Evolutionary conservation across 2,888 invertebrate species (phyloP), one percentile per base, ranked within the genome.

Genomic region (Sinhomidia bicolor): DNA sequence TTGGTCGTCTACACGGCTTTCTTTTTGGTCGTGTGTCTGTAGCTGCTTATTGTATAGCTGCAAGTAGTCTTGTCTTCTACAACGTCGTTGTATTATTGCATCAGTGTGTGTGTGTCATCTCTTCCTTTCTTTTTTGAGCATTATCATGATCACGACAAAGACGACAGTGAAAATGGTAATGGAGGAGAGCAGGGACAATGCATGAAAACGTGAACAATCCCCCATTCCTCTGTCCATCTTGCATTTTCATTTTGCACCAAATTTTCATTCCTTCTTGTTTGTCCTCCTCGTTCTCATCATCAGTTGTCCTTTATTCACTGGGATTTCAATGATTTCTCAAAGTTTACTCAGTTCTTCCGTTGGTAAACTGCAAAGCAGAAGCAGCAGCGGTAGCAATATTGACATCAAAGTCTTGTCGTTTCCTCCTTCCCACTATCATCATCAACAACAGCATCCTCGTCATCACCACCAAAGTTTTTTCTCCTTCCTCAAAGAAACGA

Each of bases 291-390:
- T 71, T 41, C 68, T 41, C 68, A 76, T 76, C 51, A 76, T 76
- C 76, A 76, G 76, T 54, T 54, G 76, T 76, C 76, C 44, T 71
- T 76, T 76, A 76, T 76, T 51, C 76, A 76, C 76, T 32, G 76
- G 76, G 76, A 76, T 76, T 76, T 76, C 76, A 51, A 51, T 76
- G 76, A 62, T 62, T 80, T 80, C 36, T 41, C 62, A 23, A 80
- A 62, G 44, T 80, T 60, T 60, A 41, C 41, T 10, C 62, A 26
- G 60, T 44, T 41, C n/a, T 23, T 76, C 54, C 76, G 51, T 20
- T 76, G 51, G 51, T 51, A 76, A 76, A 76, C 51, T 76, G 51
- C 51, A 54, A 51, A 74, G 74, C n/a, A 60, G 79, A 26, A 29
- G 32, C 51, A 26, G 23, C 17, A 23, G 76, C 17, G 7, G 36